Evolutionary conservation across 2,797 vertebrate genomes (phyloP), one percentile per base, ranked within the genome.

Genomic region (Chloroceryle inda): DNA sequence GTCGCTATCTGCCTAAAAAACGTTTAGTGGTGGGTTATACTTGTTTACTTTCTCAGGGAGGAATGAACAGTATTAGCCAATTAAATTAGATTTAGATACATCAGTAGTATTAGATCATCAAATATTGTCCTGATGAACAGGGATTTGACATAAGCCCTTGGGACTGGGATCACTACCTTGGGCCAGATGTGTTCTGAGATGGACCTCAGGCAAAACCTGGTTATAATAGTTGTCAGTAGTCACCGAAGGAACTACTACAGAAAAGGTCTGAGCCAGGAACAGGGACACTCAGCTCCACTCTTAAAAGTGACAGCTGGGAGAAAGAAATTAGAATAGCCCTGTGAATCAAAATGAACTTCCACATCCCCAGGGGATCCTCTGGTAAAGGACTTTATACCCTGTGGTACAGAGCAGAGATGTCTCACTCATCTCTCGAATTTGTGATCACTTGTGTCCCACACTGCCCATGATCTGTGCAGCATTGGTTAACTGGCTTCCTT

Each of bases 381-480:
- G 61, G 52, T 33, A 35, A 19, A 26, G 26, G 22, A 22, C 77
- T 3, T 0, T 63, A 44, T 61, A 35, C 38, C 26, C 22, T 23
- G 35, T 71, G 78, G 44, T 71, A 55, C 37, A 68, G 50, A 74
- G 59, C 58, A 53, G 61, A 69, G 33, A 10, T n/a, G 31, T n/a
- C 29, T 50, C 44, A 1, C 14, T 18, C 5, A 0, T 22, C 40
- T 49, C 73, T 24, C 15, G 35, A 47, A 21, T 50, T 23, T 42
- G 27, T 66, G 62, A 24, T 10, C 4, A 8, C 20, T 83, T 40
- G 16, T 56, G 74, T 78, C 38, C 59, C 47, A 20, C 5, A 1
- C 3, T 73, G 45, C 31, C 50, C 3, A 0, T 33, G 35, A 20
- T 29, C 62, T 13, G 5, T 38, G 58, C 3, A 2, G 23, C 7